Conservation (phyloP, 2,797 vertebrate genomes). For the Poeciliopsis gracilis region DNA sequence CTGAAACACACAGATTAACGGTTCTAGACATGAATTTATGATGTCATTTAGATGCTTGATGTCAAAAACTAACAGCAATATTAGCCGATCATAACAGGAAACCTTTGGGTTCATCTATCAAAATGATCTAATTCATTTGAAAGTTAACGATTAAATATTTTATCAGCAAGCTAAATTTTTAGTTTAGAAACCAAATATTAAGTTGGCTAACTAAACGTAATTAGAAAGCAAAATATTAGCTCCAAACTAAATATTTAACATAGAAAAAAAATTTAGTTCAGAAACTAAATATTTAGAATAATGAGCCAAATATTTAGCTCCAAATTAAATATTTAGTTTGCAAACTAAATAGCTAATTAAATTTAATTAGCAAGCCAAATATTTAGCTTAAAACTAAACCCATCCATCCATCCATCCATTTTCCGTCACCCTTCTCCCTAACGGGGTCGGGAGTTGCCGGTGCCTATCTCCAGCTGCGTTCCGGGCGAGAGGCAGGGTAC, state of each 20-base stretch:
- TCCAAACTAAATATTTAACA: neutral
- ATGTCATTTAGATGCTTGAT: neutral
- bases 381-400: no score
- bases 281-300: neutral
- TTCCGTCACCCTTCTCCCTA: no score
- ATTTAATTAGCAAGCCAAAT: no score
- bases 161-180: neutral
- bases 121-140: neutral
- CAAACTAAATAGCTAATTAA: neutral
- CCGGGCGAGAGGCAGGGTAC: no score
- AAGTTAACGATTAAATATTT: neutral
- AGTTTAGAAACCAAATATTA: no score
- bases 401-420: no score
- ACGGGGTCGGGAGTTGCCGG: no score
- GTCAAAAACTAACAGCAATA: no score
- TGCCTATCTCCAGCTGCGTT: no score
- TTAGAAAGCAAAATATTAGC: neutral
- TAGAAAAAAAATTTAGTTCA: neutral
- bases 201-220: no score
- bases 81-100: neutral
- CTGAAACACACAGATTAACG: constrained; percentile 67
- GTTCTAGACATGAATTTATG: neutral
- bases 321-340: neutral
- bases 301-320: neutral
- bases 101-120: no score